phyloP scores from a whole-genome alignment of 2,888 invertebrate species.

The Fragum fragum region DNA sequence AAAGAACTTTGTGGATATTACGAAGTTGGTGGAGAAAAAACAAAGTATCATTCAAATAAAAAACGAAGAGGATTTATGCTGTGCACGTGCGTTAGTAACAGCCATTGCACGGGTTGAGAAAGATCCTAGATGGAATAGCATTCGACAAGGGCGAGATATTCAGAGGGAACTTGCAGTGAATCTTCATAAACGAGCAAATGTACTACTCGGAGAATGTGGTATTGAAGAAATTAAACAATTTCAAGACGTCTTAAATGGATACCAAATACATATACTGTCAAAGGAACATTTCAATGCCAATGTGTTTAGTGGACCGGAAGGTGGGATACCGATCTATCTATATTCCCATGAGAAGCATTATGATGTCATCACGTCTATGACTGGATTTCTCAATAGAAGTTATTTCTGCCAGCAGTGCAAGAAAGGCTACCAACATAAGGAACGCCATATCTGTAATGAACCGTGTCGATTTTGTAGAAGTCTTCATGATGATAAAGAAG shows the following conservation, averaged over 20 bases:
- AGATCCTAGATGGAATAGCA: constrained; percentile 54
- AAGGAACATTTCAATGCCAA: constrained; percentile 46
- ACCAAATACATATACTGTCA: constrained; percentile 30
- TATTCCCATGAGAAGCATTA: constrained; percentile 55
- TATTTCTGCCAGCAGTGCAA: constrained; percentile 58
- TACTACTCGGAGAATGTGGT: constrained; percentile 43
- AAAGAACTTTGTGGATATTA: constrained; percentile 30
- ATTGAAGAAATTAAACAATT: constrained; percentile 54
- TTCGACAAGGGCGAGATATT: constrained; percentile 44
- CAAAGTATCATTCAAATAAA: too few species aligned
- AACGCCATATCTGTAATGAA: constrained; percentile 57
- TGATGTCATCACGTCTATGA: constrained; percentile 57
- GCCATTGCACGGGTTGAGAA: too few species aligned
- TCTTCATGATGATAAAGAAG: constrained; percentile 30
- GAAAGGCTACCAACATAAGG: constrained; percentile 60
- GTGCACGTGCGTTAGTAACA: constrained; percentile 59
- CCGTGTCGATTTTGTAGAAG: constrained; percentile 48
- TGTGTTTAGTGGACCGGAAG: too few species aligned
- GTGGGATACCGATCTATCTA: too few species aligned
- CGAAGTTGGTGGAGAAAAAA: constrained; percentile 48
- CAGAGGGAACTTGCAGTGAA: constrained; percentile 48
- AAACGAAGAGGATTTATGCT: constrained; percentile 59
- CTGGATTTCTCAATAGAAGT: constrained; percentile 52
- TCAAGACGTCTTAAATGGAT: constrained; percentile 8
- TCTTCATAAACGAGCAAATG: too few species aligned